Conservation (phyloP, 2,113 vertebrate genomes). For the Melanostigma gelatinosum region DNA sequence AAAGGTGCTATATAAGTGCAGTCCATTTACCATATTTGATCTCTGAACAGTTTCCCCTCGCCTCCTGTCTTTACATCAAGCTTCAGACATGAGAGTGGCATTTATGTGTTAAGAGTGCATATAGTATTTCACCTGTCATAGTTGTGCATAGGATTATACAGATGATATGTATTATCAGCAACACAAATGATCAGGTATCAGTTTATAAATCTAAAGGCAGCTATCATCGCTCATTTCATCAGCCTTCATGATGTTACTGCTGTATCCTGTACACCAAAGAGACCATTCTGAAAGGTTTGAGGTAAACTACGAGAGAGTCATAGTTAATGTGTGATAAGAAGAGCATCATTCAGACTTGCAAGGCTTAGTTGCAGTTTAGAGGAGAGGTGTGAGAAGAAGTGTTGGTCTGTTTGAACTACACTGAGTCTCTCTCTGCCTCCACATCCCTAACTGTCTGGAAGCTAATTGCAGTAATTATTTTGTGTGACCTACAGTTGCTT, state of each 20-base stretch:
- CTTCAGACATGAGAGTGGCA: not conserved
- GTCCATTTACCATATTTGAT: not conserved
- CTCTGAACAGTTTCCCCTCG: not conserved
- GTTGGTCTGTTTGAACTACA: not conserved
- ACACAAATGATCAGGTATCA: not conserved
- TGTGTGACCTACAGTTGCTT: conserved; percentile 62
- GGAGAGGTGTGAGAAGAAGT: not conserved
- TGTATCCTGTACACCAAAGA: not conserved
- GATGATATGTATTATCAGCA: not conserved
- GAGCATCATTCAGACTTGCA: not conserved
- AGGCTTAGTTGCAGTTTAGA: not conserved
- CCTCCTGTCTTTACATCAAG: not conserved
- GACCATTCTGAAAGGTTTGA: not conserved
- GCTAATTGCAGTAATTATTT: conserved; percentile 73
- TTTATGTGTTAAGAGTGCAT: not conserved
- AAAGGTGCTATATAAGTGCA: not conserved
- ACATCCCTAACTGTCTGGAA: conserved; percentile 52
- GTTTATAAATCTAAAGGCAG: not conserved
- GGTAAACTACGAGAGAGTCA: not conserved
- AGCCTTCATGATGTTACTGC: not conserved
- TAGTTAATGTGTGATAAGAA: not conserved
- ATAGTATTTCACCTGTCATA: not conserved
- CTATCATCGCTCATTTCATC: not conserved
- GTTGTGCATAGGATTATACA: not conserved
- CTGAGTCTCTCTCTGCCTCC: conserved; percentile 20